Evolutionary conservation across 1,140 invertebrate genomes (phyloP), one percentile per base, ranked within the genome.

Genomic region (Triops cancriformis): DNA sequence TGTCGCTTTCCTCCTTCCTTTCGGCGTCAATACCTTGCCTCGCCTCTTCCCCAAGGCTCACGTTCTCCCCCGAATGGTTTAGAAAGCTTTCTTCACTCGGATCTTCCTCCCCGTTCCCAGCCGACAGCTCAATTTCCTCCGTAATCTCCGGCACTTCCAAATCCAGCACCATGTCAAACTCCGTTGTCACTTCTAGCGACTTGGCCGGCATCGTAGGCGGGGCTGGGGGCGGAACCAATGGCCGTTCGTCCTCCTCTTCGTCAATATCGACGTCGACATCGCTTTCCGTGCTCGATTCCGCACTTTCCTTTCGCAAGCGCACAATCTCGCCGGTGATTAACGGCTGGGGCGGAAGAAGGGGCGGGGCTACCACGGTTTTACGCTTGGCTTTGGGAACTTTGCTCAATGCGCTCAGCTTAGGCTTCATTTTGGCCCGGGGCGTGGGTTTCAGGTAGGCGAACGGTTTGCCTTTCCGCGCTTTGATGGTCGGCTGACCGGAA

Each of bases 401-500:
- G 9, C n/a, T 28, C 1, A 42, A 27, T 42, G 12, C 42, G 23
- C 18, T 43, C 41, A 45, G 26, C 72, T 41, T 72, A 26, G 41
- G 27, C 12, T 45, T 14, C 27, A 23, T 11, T 73, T 73, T 73
- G 26, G n/a, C n/a, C n/a, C n/a, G n/a, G n/a, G 42, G 18, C 37
- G 5, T 12, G 72, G 73, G 23, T 27, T 41, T 74, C 23, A 28
- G 2, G 51, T 26, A 0, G 23, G 26, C 26, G 43, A 41, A 23
- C 23, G 28, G 18, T 23, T 78, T 41, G 23, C 9, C 7, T 73
- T 78, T 73, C 23, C 74, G 31, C 42, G 26, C 10, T 31, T 26
- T 72, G 42, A 88, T 80, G 10, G 87, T 88, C 9, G 87, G 85
- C 77, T 85, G 82, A 2, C 85, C 88, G 7, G 87, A 87, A 43